Percentiles rank a stretch among this genome's conserved stretches.
phyloP scores from a whole-genome alignment of 2,797 vertebrate genomes.

The Balearica regulorum region DNA sequence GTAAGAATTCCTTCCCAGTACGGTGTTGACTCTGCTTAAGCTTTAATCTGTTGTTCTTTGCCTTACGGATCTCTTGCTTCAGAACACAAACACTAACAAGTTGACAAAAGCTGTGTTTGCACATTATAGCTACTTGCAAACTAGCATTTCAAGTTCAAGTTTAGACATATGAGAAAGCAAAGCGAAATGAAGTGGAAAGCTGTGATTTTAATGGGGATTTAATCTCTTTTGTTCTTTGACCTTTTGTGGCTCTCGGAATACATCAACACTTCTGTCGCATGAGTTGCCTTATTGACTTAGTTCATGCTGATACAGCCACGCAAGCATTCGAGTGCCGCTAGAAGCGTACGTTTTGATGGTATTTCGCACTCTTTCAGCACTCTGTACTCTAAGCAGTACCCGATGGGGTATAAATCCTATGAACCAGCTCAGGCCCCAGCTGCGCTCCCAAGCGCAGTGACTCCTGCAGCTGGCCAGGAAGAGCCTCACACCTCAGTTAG shows the following conservation, averaged over 20 bases:
- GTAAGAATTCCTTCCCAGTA: slow-evolving; percentile 48
- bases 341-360: neutral
- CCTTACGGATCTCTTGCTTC: slow-evolving; percentile 45
- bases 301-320: slow-evolving; percentile 50
- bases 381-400: neutral
- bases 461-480: neutral
- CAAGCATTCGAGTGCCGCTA: neutral
- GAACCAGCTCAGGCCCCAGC: neutral
- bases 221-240: slow-evolving; percentile 72
- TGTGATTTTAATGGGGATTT: slow-evolving; percentile 76
- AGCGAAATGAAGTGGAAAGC: slow-evolving; percentile 73
- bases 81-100: slow-evolving; percentile 55
- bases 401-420: neutral
- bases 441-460: accelerated
- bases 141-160: slow-evolving; percentile 68
- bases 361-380: neutral
- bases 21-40: slow-evolving; percentile 38
- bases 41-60: slow-evolving; percentile 62
- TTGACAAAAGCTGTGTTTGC: slow-evolving; percentile 49
- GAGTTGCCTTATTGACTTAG: slow-evolving; percentile 56
- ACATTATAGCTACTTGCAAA: slow-evolving; percentile 65
- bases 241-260: slow-evolving; percentile 65
- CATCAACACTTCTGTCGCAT: slow-evolving; percentile 55
- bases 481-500: neutral
- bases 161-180: slow-evolving; percentile 37